A percentile compares a stretch with the other conserved stretches of the same genome.
Evolutionary conservation across 2,888 invertebrate genomes (phyloP).

Genomic region (Chloroclystis v-ata): DNA sequence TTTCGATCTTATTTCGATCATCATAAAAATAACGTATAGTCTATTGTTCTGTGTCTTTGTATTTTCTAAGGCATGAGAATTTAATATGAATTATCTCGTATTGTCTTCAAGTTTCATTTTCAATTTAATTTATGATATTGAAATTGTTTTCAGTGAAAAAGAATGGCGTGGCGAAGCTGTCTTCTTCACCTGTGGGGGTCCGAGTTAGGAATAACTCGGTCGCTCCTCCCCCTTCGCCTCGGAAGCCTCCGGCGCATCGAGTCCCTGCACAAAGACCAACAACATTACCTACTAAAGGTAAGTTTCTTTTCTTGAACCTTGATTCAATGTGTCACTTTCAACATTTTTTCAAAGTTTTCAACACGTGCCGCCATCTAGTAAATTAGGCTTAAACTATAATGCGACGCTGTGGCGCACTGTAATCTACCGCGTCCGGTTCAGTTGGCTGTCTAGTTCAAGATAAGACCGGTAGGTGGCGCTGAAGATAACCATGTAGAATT

Average conservation of each 20-base stretch:
- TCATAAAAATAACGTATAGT: too few species aligned
- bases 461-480: slow-evolving; percentile 10
- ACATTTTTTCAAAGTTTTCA: too few species aligned
- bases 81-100: too few species aligned
- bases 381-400: too few species aligned
- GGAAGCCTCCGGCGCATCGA: slow-evolving; percentile 61
- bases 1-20: too few species aligned
- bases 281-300: slow-evolving; percentile 68
- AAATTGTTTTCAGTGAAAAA: slow-evolving; percentile 60
- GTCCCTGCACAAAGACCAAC: slow-evolving; percentile 63
- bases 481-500: neutral
- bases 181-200: slow-evolving; percentile 65
- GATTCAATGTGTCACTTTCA: too few species aligned
- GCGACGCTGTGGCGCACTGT: too few species aligned
- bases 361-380: slow-evolving; percentile 8
- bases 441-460: neutral
- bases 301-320: slow-evolving; percentile 14
- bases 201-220: slow-evolving; percentile 63
- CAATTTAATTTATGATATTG: slow-evolving; percentile 1
- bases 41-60: too few species aligned
- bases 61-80: too few species aligned
- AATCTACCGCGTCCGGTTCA: neutral
- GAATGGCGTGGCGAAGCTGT: slow-evolving; percentile 71
- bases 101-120: too few species aligned
- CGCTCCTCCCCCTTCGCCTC: slow-evolving; percentile 63